A percentile compares a stretch with the other conserved stretches of the same genome.
Conservation (phyloP, 2,113 vertebrate species). For the zebrafish (Danio rerio) region DNA sequence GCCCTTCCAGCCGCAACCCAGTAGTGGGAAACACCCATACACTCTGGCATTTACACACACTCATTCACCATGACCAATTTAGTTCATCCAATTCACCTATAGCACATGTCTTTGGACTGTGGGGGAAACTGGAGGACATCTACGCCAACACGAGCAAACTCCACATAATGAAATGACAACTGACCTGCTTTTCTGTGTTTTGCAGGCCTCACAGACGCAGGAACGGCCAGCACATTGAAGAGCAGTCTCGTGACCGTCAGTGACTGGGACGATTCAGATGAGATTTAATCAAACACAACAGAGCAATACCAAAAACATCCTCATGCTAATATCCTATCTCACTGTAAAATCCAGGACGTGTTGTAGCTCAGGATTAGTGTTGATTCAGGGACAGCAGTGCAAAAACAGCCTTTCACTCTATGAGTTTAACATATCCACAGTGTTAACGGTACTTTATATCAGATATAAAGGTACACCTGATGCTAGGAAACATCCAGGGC, state of each 20-base stretch:
- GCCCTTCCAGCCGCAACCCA: too few relatives aligned
- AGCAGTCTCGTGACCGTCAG: slow-evolving; percentile 86
- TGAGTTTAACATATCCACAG: background rate
- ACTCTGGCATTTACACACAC: too few relatives aligned
- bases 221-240: slow-evolving; percentile 83
- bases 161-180: too few relatives aligned
- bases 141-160: too few relatives aligned
- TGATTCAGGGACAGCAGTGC: slow-evolving; percentile 32
- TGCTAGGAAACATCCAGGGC: background rate
- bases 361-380: slow-evolving; percentile 24
- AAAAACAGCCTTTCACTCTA: slow-evolving; percentile 3
- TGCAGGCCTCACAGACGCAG: slow-evolving; percentile 81
- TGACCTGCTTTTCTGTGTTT: slow-evolving; percentile 46
- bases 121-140: too few relatives aligned
- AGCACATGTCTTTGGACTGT: too few relatives aligned
- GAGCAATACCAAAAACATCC: slow-evolving; percentile 14
- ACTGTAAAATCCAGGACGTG: slow-evolving; percentile 6
- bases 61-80: too few relatives aligned
- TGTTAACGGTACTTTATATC: slow-evolving; percentile 18
- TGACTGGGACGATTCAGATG: slow-evolving; percentile 87
- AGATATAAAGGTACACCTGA: background rate
- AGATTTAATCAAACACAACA: slow-evolving; percentile 61
- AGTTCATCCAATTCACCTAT: too few relatives aligned
- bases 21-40: too few relatives aligned
- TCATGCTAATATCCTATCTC: background rate